Evolutionary conservation across 2,113 vertebrate genomes (phyloP).

Genomic region (Elephas maximus): DNA sequence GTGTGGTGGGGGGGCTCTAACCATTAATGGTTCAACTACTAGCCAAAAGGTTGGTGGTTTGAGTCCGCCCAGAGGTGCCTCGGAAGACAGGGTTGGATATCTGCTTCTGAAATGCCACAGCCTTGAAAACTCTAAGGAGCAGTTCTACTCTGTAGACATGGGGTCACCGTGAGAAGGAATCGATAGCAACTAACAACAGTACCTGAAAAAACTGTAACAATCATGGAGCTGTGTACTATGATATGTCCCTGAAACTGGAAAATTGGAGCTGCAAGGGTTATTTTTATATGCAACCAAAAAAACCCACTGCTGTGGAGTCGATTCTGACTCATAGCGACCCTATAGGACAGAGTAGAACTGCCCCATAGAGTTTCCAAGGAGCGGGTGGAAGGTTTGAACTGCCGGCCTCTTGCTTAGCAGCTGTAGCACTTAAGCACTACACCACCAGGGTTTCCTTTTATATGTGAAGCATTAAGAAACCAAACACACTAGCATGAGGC

Average conservation of each 20-base stretch:
- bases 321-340: too few species aligned
- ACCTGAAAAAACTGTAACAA: not conserved
- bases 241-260: not conserved
- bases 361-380: too few species aligned
- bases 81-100: not conserved
- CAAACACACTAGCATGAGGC: not conserved
- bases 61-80: not conserved
- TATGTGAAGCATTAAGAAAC: not conserved
- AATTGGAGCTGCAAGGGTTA: not conserved
- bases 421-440: too few species aligned
- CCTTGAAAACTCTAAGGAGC: not conserved
- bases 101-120: not conserved
- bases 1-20: not conserved
- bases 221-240: not conserved
- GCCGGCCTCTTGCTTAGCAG: too few species aligned
- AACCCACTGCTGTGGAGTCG: too few species aligned
- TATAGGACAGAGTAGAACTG: too few species aligned
- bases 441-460: not conserved
- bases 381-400: too few species aligned
- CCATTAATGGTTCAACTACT: not conserved
- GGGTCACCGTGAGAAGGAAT: not conserved
- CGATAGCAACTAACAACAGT: not conserved
- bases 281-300: not conserved
- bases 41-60: not conserved
- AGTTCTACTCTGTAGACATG: not conserved